Evolutionary conservation across 2,888 invertebrate genomes (phyloP).

Genomic region (Philaethria dido): DNA sequence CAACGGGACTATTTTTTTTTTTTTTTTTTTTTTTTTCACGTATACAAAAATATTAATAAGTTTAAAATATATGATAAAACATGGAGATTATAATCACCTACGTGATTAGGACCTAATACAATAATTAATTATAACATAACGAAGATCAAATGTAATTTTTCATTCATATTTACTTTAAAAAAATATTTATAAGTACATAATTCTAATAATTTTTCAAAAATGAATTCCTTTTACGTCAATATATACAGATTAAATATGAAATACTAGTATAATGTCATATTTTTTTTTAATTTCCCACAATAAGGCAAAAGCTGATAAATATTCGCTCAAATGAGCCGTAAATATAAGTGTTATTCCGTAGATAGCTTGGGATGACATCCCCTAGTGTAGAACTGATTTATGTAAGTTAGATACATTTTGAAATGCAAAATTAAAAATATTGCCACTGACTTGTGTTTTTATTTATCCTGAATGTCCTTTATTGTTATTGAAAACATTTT

Average conservation of each 20-base stretch:
- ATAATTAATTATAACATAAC: too few species aligned
- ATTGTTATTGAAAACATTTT: background rate
- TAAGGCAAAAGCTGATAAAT: slow-evolving; percentile 24
- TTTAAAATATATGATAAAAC: too few species aligned
- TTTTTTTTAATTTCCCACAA: background rate
- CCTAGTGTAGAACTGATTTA: slow-evolving; percentile 67
- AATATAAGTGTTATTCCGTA: slow-evolving; percentile 50
- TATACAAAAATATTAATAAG: too few species aligned
- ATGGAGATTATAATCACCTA: too few species aligned
- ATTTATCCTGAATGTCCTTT: slow-evolving; percentile 31
- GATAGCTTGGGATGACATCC: slow-evolving; percentile 68
- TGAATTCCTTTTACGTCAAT: too few species aligned
- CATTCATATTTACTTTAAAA: too few species aligned
- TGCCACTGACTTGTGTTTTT: slow-evolving; percentile 55
- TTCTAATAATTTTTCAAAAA: too few species aligned
- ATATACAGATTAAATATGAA: background rate
- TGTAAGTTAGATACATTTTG: slow-evolving; percentile 65
- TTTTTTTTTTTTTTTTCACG: too few species aligned
- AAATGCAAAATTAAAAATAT: slow-evolving; percentile 71
- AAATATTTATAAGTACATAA: too few species aligned
- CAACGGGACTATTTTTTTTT: too few species aligned
- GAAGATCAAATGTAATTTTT: too few species aligned
- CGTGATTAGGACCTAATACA: too few species aligned
- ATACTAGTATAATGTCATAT: background rate
- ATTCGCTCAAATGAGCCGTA: slow-evolving; percentile 49